Conservation (phyloP, 1,140 invertebrate species). For the Oreohelix idahoensis region DNA sequence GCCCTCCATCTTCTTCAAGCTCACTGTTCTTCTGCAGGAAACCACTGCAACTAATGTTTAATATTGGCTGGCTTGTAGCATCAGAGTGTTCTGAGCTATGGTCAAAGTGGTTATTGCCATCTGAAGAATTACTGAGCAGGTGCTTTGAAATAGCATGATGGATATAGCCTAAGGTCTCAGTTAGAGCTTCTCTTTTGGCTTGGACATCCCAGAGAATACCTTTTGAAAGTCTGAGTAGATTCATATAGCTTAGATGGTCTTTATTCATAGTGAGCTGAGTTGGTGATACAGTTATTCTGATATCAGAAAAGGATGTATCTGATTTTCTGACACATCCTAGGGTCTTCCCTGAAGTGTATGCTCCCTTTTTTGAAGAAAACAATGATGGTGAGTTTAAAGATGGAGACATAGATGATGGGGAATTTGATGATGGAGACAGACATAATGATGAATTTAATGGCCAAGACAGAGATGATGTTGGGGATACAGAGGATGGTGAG, state of each 20-base stretch:
- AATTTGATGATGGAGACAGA: not conserved
- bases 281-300: not conserved
- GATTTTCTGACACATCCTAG: not conserved
- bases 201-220: constrained; percentile 67
- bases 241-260: not conserved
- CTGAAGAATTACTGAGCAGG: constrained; percentile 54
- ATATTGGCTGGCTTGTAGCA: not conserved
- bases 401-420: not conserved
- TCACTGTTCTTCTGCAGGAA: not conserved
- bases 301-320: not conserved
- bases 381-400: not conserved
- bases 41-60: not conserved
- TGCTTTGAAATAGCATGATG: constrained; percentile 65
- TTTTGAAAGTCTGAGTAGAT: constrained; percentile 56
- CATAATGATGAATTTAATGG: not conserved
- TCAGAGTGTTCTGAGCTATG: not conserved
- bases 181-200: constrained; percentile 62
- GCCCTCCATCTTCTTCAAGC: constrained; percentile 5
- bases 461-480: not conserved
- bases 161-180: constrained; percentile 66
- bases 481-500: not conserved
- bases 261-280: not conserved
- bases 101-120: not conserved
- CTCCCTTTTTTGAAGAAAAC: not conserved
- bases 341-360: not conserved